Conservation (phyloP, 2,113 vertebrate species). For the Sturnus vulgaris region DNA sequence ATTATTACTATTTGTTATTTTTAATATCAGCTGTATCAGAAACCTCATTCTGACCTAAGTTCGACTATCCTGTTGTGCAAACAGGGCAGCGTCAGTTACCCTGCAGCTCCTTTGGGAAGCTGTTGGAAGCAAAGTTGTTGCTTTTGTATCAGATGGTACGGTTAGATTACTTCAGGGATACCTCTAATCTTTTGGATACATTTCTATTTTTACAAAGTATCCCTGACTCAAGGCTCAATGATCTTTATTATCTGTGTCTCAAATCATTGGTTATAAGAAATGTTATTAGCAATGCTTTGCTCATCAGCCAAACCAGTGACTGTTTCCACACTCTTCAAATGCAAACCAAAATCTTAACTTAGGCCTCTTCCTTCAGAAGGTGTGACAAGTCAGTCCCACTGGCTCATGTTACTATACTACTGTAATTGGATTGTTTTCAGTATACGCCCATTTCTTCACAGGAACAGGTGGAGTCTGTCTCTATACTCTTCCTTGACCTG, state of each 20-base stretch:
- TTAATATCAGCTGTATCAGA: background rate
- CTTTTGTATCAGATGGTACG: background rate
- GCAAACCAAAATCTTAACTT: background rate
- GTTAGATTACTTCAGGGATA: background rate
- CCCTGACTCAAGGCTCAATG: background rate
- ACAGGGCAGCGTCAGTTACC: background rate
- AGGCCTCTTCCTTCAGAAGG: background rate
- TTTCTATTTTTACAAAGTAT: background rate
- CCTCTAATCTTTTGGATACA: background rate
- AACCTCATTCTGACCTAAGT: background rate
- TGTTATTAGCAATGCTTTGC: background rate
- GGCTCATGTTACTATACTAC: background rate
- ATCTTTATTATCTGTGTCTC: background rate
- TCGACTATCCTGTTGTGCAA: background rate
- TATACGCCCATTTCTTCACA: background rate
- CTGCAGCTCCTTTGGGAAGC: background rate
- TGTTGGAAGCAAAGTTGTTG: background rate
- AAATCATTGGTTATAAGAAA: background rate
- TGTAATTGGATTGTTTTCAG: background rate
- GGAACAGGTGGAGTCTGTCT: background rate
- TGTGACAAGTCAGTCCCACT: background rate
- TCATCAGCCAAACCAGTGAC: background rate
- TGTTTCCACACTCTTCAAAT: background rate
- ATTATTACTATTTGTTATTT: background rate
- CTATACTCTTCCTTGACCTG: background rate